Evolutionary conservation across 2,797 vertebrate species (phyloP), one percentile per base, ranked within the genome.

Genomic region (Sarcoramphus papa): DNA sequence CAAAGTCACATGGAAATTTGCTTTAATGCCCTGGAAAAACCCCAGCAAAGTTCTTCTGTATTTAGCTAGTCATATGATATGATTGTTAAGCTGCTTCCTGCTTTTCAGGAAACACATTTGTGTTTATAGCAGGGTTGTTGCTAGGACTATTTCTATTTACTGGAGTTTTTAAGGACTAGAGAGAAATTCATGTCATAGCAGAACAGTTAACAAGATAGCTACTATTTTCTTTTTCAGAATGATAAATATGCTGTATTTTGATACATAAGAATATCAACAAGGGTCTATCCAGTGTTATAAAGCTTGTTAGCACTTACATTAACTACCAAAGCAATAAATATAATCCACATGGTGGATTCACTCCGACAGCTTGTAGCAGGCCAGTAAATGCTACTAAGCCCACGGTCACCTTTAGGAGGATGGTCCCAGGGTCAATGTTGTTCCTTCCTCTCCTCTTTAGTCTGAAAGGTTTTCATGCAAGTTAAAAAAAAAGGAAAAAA

Each of bases 81-180:
- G 69, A 91, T 95, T 96, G 93, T 95, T 94, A 89, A 95, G 94
- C 84, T 94, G 92, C 90, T 97, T 97, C 95, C 96, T 91, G 94
- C 81, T 95, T 97, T 97, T 96, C 97, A 96, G 95, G 94, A 95
- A 96, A 85, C 75, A 88, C 81, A 59, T 88, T 82, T 84, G 37
- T 86, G 65, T 94, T 96, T 93, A 20, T 89, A 47, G 70, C 62
- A 85, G 56, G 21, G 67, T 28, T 93, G 83, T 93, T 97, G 81
- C 92, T 92, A 81, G 41, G 45, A 82, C 31, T 77, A 85, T 90
- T 91, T 86, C 73, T 69, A 41, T 78, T 92, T 95, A 50, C 53
- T 64, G 51, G 27, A 51, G 5, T 87, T 96, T 93, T 91, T 81
- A 90, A 74, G 43, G 69, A 63, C 40, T 63, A 30, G 35, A 72